These are phyloP conservation scores for Musca vetustissima DNA, from an alignment of 1,140 invertebrate species.

Conservation along the genomic window DNA sequence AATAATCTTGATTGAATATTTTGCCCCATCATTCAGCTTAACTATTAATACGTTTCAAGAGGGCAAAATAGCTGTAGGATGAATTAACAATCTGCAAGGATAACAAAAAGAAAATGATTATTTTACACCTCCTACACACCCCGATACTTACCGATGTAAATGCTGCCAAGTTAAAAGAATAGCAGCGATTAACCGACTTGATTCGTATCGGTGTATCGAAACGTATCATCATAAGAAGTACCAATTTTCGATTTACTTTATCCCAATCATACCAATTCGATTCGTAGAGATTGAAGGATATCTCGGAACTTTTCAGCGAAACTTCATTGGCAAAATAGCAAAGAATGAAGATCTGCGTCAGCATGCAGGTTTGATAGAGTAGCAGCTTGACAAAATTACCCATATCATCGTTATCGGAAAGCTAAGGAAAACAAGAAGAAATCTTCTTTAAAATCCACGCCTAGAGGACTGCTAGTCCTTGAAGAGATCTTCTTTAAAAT, in stretches of 20 bases:
- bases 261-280: conserved; percentile 40
- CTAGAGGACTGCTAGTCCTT: too few species aligned
- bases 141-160: conserved; percentile 43
- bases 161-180: conserved; percentile 37
- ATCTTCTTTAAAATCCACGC: too few species aligned
- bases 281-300: conserved; percentile 40
- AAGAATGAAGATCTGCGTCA: conserved; percentile 44
- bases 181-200: conserved; percentile 40
- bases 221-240: conserved; percentile 43
- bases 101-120: conserved; percentile 5
- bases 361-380: conserved; percentile 43
- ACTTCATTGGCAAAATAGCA: conserved; percentile 49
- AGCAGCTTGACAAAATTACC: conserved; percentile 34
- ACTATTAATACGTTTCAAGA: conserved; percentile 43
- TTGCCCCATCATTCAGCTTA: conserved; percentile 19
- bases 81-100: conserved; percentile 47
- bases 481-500: too few species aligned
- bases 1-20: too few species aligned
- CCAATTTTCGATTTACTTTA: conserved; percentile 33
- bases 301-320: conserved; percentile 33
- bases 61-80: conserved; percentile 47
- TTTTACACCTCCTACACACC: background rate
- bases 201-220: conserved; percentile 34
- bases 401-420: conserved; percentile 35
- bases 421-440: conserved; percentile 24